phyloP scores from a whole-genome alignment of 2,888 invertebrate genomes.

The Cerceris rybyensis region DNA sequence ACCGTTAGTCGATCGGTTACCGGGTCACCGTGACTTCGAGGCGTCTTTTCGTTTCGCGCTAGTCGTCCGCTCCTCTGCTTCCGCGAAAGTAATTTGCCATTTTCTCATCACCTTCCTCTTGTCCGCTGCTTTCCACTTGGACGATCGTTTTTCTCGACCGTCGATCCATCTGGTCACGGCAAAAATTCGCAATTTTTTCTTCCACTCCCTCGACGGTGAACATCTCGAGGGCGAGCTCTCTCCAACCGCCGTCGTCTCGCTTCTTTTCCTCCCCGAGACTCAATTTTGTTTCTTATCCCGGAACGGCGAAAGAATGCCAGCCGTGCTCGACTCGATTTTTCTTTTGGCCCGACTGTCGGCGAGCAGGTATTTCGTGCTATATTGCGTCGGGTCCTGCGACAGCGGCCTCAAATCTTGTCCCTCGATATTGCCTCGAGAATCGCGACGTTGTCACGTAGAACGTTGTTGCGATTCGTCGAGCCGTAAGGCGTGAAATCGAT shows the following conservation, averaged over 20 bases:
- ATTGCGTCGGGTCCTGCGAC: neutral
- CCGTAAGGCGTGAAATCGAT: no score
- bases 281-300: neutral
- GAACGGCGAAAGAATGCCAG: neutral
- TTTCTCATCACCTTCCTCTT: conserved; percentile 20
- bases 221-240: no score
- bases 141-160: neutral
- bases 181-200: no score
- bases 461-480: no score
- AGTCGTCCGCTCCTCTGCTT: neutral
- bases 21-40: conserved; percentile 28
- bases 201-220: no score
- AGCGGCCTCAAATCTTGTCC: no score
- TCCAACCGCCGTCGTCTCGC: no score
- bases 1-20: conserved; percentile 40
- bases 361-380: neutral
- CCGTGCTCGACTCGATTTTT: neutral
- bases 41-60: conserved; percentile 11
- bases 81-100: neutral
- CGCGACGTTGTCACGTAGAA: no score
- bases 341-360: neutral
- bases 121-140: conserved; percentile 16
- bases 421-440: no score
- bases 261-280: neutral
- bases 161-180: no score